Evolutionary conservation across 2,113 vertebrate genomes (phyloP).

Genomic region (Agelaius tricolor): DNA sequence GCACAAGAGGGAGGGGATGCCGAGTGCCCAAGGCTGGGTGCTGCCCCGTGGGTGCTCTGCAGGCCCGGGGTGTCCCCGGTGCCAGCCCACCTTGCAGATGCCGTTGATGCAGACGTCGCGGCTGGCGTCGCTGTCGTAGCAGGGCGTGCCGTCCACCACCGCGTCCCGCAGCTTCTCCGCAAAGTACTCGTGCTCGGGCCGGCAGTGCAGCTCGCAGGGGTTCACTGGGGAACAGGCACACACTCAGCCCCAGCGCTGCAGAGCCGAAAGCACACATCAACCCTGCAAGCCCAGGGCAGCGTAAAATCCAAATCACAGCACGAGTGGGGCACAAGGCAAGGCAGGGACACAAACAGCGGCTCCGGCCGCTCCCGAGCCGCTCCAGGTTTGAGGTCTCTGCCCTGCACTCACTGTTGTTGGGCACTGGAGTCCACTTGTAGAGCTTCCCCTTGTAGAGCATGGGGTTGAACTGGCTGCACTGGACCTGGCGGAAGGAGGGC

Average conservation of each 20-base stretch:
- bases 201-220: slow-evolving; percentile 94
- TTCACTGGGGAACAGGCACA: slow-evolving; percentile 72
- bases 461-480: slow-evolving; percentile 89
- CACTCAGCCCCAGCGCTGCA: neutral
- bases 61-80: accelerated
- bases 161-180: slow-evolving; percentile 89
- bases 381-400: accelerated
- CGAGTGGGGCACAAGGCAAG: accelerated
- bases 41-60: accelerated
- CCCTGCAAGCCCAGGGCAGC: neutral
- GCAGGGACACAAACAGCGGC: accelerated
- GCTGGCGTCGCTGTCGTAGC: slow-evolving; percentile 80
- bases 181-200: slow-evolving; percentile 81
- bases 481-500: slow-evolving; percentile 85
- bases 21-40: accelerated
- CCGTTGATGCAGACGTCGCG: slow-evolving; percentile 91
- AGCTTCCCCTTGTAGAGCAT: slow-evolving; percentile 86
- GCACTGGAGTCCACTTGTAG: slow-evolving; percentile 87
- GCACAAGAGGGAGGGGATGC: accelerated
- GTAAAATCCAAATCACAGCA: accelerated
- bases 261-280: neutral
- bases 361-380: accelerated
- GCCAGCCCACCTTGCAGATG: slow-evolving; percentile 88
- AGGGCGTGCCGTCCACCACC: slow-evolving; percentile 87
- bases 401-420: slow-evolving; percentile 79